These are phyloP conservation scores for Danio kyathit DNA, from an alignment of 2,797 vertebrate genomes.

Conservation along the genomic window DNA sequence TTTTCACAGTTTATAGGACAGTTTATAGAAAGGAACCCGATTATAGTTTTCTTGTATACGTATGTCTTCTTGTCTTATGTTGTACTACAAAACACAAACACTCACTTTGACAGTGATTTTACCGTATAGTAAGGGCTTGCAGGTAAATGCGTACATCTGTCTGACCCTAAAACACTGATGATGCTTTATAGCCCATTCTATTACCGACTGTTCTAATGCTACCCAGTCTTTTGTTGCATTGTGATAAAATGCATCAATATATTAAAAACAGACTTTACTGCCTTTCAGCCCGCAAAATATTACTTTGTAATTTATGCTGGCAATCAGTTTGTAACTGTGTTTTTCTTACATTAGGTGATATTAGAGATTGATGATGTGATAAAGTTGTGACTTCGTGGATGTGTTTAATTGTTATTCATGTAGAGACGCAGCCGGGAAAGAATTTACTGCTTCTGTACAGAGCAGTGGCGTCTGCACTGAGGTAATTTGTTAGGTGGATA, in stretches of 20 bases:
- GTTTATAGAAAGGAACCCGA: no score
- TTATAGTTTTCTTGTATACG: no score
- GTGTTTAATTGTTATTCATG: conserved; percentile 68
- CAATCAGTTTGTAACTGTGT: conserved; percentile 51
- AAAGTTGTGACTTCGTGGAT: conserved; percentile 61
- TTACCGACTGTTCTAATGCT: conserved; percentile 28
- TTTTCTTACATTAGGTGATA: conserved; percentile 51
- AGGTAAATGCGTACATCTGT: not conserved
- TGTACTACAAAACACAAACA: not conserved
- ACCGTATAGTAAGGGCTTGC: conserved; percentile 29
- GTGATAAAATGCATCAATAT: conserved; percentile 34
- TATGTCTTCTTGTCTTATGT: not conserved
- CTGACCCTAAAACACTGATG: conserved; percentile 27
- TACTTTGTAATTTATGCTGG: conserved; percentile 33
- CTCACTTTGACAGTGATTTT: conserved; percentile 16
- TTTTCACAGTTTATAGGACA: no score
- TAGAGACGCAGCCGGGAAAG: conserved; percentile 59
- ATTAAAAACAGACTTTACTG: conserved; percentile 35
- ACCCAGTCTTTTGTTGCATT: conserved; percentile 18
- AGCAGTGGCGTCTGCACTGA: conserved; percentile 28
- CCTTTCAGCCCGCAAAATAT: conserved; percentile 20
- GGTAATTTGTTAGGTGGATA: conserved; percentile 52
- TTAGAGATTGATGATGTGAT: conserved; percentile 61
- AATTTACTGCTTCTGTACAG: conserved; percentile 58
- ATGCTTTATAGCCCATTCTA: conserved; percentile 46